phyloP scores from a whole-genome alignment of 1,140 invertebrate species.

The Drosophila subpulchrella region DNA sequence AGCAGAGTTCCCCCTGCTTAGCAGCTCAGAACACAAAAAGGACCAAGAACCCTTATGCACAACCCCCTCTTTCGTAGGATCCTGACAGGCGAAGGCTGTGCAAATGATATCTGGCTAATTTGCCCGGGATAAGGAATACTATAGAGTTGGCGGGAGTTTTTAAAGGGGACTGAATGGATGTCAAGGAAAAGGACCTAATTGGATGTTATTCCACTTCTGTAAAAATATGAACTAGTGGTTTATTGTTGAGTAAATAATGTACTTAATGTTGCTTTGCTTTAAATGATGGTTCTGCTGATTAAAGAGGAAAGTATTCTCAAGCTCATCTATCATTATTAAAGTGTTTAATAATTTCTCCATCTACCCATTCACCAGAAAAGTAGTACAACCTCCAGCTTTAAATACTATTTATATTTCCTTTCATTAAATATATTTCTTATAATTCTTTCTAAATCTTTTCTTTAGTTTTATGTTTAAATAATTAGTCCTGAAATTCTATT shows the following conservation, averaged over 20 bases:
- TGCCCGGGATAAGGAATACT: constrained; percentile 10
- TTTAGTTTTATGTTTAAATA: too few species aligned
- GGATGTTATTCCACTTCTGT: background rate
- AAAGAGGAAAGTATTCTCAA: too few species aligned
- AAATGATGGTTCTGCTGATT: too few species aligned
- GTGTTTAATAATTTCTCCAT: too few species aligned
- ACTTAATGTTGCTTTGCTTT: too few species aligned
- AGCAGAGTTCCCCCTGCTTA: constrained; percentile 22
- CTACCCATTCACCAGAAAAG: too few species aligned
- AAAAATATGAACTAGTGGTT: background rate
- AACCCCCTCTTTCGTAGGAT: background rate
- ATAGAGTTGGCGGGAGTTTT: background rate
- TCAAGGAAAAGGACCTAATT: background rate
- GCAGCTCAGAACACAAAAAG: constrained; percentile 23
- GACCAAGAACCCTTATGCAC: background rate
- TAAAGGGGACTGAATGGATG: background rate
- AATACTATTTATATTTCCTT: too few species aligned
- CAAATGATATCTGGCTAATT: constrained; percentile 45
- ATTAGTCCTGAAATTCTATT: too few species aligned
- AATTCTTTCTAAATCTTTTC: too few species aligned
- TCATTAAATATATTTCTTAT: too few species aligned
- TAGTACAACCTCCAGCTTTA: too few species aligned
- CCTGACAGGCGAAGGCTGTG: constrained; percentile 33
- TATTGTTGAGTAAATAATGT: background rate
- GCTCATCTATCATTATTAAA: too few species aligned